Base-by-base conservation (phyloP, 2,797 vertebrate genomes). In the Poeciliopsis presidionis region DNA sequence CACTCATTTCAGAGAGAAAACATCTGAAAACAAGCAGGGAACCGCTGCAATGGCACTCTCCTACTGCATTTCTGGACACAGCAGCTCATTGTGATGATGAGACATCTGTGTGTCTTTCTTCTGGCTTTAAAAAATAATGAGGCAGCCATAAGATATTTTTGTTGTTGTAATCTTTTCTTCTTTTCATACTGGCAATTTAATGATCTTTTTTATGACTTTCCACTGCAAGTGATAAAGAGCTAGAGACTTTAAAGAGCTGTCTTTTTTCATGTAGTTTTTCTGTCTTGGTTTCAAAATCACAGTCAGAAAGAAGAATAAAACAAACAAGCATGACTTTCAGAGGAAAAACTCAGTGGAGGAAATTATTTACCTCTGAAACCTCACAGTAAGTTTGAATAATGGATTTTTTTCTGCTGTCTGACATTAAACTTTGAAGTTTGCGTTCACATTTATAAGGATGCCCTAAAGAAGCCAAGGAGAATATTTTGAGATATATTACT, bases 41-140 rank as follows among this genome's bases (percentile, higher is more conserved):
- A 28, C 45, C 13, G 7, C 6, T 22, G 46, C 18, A 8, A 67
- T 30, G 5, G 16, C 1, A 7, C 33, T 41, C 33, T 69, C 36
- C 63, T 41, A 25, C 47, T 76, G 75, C 22, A 69, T 36, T 39
- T 41, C 22, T 43, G 7, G 63, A 30, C 20, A 36, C 33, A 41
- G 75, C 33, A 69, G 36, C 47, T 69, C 63, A 53, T 59, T 43
- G 30, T 74, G 22, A 74, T 41, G 75, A 76, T 69, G 49, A 76
- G 47, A 76, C 14, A 2, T 76, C 53, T 43, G 5, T 53, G 45
- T 11, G 14, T 41, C 36, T 53, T 69, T 69, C 46, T 55, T 69
- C 74, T 46, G 8, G n/a, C 55, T 61, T n/a, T 69, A 30, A 30
- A 76, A 69, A 69, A 76, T 76, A 76, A 76, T 70, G 63, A 69